Percentiles rank a stretch among this genome's conserved stretches.
phyloP scores from a whole-genome alignment of 2,888 invertebrate species.

The Junonia oenone region DNA sequence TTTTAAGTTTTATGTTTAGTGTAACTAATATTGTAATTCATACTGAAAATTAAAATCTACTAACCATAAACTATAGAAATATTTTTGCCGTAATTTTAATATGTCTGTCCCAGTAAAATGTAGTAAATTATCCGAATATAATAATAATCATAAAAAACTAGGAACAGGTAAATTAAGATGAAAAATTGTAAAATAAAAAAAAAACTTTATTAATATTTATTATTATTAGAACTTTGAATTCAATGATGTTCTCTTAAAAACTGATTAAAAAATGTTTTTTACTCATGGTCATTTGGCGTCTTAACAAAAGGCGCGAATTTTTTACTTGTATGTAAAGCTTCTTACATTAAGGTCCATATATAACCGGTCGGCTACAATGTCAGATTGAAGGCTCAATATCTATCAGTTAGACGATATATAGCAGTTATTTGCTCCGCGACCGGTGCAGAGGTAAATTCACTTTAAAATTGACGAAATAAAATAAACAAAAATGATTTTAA shows the following conservation, averaged over 20 bases:
- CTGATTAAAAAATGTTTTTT: not conserved
- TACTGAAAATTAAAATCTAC: not conserved
- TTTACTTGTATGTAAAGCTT: not conserved
- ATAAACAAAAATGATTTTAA: slow-evolving; percentile 43
- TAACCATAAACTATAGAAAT: too few relatives aligned
- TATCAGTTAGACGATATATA: slow-evolving; percentile 58
- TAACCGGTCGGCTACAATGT: slow-evolving; percentile 40
- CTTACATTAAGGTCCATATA: slow-evolving; percentile 14
- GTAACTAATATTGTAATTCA: too few relatives aligned
- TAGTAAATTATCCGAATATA: too few relatives aligned
- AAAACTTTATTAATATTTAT: too few relatives aligned
- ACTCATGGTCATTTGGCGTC: not conserved
- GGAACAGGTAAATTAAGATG: too few relatives aligned
- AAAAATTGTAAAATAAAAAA: too few relatives aligned
- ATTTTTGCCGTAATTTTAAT: too few relatives aligned
- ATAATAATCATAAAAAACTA: not conserved
- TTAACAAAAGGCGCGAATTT: not conserved
- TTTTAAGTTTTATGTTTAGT: too few relatives aligned
- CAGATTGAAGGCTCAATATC: slow-evolving; percentile 50
- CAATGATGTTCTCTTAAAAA: not conserved
- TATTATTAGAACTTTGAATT: not conserved
- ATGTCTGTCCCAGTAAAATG: too few relatives aligned
- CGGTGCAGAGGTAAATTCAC: slow-evolving; percentile 43
- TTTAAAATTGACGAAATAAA: slow-evolving; percentile 37
- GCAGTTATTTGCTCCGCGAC: slow-evolving; percentile 42